Evolutionary conservation across 2,888 invertebrate species (phyloP), one percentile per base, ranked within the genome.

Genomic region (Himalopsyche anomala): DNA sequence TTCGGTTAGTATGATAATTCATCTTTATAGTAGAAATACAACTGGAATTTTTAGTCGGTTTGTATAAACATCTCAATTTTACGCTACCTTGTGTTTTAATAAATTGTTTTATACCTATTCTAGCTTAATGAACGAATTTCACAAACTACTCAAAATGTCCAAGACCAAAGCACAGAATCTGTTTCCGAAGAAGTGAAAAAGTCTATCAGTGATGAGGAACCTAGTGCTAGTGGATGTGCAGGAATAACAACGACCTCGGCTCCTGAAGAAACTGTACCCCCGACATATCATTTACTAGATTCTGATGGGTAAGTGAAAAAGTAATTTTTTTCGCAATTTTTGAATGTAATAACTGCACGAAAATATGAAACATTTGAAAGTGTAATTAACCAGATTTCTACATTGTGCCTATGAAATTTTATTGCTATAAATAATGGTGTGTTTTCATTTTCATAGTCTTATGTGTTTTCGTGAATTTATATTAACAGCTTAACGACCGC

Each of bases 181-280:
- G 62, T 62, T 19, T 62, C 62, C 4, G 56, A 56, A 28, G 62
- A 62, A 19, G 9, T 62, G 28, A 62, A 62, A 28, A 62, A 62
- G 5, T 62, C 62, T 62, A 15, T 62, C 62, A 62, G 62, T 62
- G 62, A 62, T 19, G 62, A 62, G 62, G 62, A 62, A 62, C 62
- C 62, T 19, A 62, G 62, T 15, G 62, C 62, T 11, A 62, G 62
- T 62, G 62, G 62, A 9, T 62, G 62, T 28, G 62, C 19, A 62
- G 62, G 62, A 62, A 62, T 62, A 28, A 62, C 11, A 11, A n/a
- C 62, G 2, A 28, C 28, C 19, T 62, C 62, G 8, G n/a, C 62
- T 62, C 19, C n/a, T 19, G 62, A 62, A 62, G 62, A 62, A 19
- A 9, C 19, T 19, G 62, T 62, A 62, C 62, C n/a, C 6, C 62